phyloP scores from a whole-genome alignment of 1,140 invertebrate species.

The Homalodisca vitripennis region DNA sequence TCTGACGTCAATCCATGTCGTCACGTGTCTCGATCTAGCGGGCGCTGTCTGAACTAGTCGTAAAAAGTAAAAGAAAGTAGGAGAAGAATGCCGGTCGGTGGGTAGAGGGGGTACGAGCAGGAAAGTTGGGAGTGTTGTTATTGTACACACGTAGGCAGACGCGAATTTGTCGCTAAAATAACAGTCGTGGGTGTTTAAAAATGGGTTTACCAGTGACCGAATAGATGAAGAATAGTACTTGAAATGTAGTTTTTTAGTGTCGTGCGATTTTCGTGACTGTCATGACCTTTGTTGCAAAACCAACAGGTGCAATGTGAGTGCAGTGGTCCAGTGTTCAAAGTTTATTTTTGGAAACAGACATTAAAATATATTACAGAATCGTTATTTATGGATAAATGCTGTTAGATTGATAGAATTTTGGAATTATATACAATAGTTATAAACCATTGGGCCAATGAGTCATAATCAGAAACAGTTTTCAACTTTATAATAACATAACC shows the following conservation, averaged over 20 bases:
- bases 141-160: conserved; percentile 27
- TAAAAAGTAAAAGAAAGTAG: conserved; percentile 21
- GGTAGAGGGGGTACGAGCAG: conserved; percentile 19
- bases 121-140: conserved; percentile 29
- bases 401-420: too few relatives aligned
- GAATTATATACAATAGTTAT: too few relatives aligned
- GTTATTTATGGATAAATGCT: too few relatives aligned
- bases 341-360: not conserved
- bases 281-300: not conserved
- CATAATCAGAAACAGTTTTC: too few relatives aligned
- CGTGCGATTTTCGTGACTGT: not conserved
- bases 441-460: too few relatives aligned
- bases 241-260: not conserved
- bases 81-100: conserved; percentile 20
- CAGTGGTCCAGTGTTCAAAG: not conserved
- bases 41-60: not conserved
- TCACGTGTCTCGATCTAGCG: not conserved
- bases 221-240: not conserved
- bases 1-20: too few relatives aligned
- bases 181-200: conserved; percentile 13
- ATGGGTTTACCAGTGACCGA: not conserved
- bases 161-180: conserved; percentile 16
- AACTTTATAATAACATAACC: too few relatives aligned
- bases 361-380: too few relatives aligned
- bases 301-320: conserved; percentile 24